Evolutionary conservation across 2,113 vertebrate genomes (phyloP).

Genomic region (Gymnocephalus cernua): DNA sequence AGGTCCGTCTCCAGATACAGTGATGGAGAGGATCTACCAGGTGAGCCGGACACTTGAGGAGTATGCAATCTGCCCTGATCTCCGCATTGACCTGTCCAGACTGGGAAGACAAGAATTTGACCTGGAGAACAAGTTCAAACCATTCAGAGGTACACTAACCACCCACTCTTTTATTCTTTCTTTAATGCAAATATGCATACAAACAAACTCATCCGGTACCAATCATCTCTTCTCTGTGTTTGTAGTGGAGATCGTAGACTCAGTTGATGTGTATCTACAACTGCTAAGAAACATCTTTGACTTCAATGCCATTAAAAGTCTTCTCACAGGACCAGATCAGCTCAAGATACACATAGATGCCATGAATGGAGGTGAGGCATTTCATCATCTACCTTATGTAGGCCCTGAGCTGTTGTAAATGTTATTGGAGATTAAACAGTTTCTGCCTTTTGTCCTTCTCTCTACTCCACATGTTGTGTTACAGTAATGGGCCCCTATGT

Average conservation of each 20-base stretch:
- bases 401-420: not conserved
- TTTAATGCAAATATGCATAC: not conserved
- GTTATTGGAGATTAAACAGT: not conserved
- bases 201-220: not conserved
- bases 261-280: conserved; percentile 96
- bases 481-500: conserved; percentile 98
- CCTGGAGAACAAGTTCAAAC: conserved; percentile 99
- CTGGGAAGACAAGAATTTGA: conserved; percentile 98
- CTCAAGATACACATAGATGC: conserved; percentile 96
- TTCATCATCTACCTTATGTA: not conserved
- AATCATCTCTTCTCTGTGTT: conserved; percentile 52
- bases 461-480: conserved; percentile 8
- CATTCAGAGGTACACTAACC: conserved; percentile 92
- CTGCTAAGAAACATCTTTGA: conserved; percentile 95
- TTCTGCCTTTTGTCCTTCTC: not conserved
- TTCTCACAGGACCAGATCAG: conserved; percentile 93
- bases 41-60: conserved; percentile 98
- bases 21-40: conserved; percentile 96
- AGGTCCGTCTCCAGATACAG: conserved; percentile 95
- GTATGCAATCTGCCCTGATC: conserved; percentile 95
- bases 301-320: conserved; percentile 92
- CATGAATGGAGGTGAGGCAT: conserved; percentile 93
- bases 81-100: conserved; percentile 94
- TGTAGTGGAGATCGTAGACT: conserved; percentile 97
- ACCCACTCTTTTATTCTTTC: not conserved